These are phyloP conservation scores for Caenorhabditis japonica DNA, from an alignment of 2,888 invertebrate species.

Conservation along the genomic window DNA sequence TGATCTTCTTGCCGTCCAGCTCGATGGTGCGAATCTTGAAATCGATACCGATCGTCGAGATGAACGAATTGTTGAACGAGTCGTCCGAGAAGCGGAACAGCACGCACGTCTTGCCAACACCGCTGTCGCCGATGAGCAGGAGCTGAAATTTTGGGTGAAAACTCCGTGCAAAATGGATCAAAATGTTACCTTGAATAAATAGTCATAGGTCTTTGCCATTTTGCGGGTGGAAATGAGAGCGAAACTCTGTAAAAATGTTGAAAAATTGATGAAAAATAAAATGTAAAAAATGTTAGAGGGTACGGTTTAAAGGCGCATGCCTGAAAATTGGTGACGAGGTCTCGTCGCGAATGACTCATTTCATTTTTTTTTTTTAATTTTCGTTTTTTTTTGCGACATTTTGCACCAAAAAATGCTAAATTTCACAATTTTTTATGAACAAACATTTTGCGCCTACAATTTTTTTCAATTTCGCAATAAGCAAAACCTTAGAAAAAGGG, in stretches of 20 bases:
- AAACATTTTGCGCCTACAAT: no score
- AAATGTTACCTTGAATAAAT: constrained; percentile 59
- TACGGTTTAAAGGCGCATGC: constrained; percentile 2
- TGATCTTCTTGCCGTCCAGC: constrained; percentile 81
- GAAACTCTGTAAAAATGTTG: constrained; percentile 27
- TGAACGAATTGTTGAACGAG: constrained; percentile 82
- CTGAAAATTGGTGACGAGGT: not conserved
- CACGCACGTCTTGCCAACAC: constrained; percentile 80
- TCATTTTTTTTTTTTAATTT: no score
- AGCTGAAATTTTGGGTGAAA: constrained; percentile 58
- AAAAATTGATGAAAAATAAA: not conserved
- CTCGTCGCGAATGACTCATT: no score
- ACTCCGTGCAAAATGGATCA: constrained; percentile 1
- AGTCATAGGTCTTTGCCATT: constrained; percentile 67
- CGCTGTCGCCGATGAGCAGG: constrained; percentile 67
- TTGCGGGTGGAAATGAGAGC: constrained; percentile 11
- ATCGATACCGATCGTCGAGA: constrained; percentile 79
- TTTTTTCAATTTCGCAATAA: constrained; percentile 2
- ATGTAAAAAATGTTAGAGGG: not conserved
- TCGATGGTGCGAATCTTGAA: constrained; percentile 81
- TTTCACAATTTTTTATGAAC: no score
- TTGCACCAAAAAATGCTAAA: no score
- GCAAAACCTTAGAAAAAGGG: not conserved
- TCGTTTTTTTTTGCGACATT: no score
- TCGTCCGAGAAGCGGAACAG: constrained; percentile 82